Conservation (phyloP, 2,797 vertebrate genomes). For the Tinamus major region DNA sequence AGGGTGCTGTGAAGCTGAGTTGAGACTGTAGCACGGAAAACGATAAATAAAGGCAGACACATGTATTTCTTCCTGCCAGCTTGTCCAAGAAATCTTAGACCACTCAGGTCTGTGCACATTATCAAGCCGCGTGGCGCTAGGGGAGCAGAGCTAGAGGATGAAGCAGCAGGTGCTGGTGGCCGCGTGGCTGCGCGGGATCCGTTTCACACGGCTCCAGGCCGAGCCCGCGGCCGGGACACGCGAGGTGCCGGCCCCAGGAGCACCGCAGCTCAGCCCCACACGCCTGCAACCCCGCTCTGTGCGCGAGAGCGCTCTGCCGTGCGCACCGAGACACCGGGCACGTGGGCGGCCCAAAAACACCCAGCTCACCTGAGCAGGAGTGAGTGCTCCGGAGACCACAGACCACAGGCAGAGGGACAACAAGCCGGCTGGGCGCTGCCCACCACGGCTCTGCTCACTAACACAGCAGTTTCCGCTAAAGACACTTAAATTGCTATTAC, state of each 20-base stretch:
- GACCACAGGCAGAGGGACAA: neutral
- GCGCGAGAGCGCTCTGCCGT: too few relatives aligned
- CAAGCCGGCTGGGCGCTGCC: neutral
- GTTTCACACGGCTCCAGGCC: neutral
- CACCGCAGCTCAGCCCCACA: too few relatives aligned
- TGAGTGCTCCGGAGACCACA: neutral
- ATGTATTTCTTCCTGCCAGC: neutral
- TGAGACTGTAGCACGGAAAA: neutral
- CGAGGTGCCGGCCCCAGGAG: neutral
- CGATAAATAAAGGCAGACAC: neutral
- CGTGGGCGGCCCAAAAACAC: neutral
- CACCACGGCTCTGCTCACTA: neutral
- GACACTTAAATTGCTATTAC: neutral
- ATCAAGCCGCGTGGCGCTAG: neutral
- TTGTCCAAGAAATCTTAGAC: neutral
- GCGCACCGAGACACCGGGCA: too few relatives aligned
- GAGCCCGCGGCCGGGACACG: neutral
- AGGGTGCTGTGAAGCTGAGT: neutral
- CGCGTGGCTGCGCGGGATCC: neutral
- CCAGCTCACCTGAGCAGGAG: neutral
- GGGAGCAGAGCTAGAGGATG: neutral
- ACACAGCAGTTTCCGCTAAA: neutral
- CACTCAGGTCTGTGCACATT: neutral
- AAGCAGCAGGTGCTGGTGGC: neutral
- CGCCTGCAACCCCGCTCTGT: too few relatives aligned